Percentiles rank a stretch among this genome's conserved stretches.
Evolutionary conservation across 2,113 vertebrate genomes (phyloP).

Genomic region (Gymnarchus niloticus): DNA sequence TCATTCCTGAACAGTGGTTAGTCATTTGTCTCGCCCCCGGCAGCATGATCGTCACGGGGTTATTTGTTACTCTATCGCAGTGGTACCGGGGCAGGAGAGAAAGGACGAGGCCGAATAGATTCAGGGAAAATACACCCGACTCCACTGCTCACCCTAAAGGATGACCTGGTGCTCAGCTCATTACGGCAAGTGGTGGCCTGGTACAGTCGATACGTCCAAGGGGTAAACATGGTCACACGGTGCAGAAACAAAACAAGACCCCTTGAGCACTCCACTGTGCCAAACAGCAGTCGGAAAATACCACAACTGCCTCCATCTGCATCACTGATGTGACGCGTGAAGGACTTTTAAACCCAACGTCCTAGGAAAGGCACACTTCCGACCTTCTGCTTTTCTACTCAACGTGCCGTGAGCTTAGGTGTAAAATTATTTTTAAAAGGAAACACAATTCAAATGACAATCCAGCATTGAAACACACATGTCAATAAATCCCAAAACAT

Average conservation of each 20-base stretch:
- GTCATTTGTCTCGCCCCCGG: constrained; percentile 4
- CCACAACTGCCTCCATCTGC: neutral
- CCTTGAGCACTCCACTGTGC: neutral
- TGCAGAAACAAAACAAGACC: neutral
- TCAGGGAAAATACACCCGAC: neutral
- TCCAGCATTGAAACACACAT: neutral
- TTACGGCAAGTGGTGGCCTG: neutral
- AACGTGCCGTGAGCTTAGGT: neutral
- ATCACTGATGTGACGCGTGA: neutral
- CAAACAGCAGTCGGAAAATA: neutral
- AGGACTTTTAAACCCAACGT: neutral
- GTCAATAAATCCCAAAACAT: neutral
- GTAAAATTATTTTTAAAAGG: neutral
- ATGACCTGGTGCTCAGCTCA: neutral
- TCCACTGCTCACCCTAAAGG: neutral
- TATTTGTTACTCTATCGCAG: constrained; percentile 22
- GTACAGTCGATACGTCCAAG: neutral
- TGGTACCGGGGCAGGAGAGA: neutral
- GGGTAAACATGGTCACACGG: neutral
- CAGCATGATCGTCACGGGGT: neutral
- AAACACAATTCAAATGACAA: neutral
- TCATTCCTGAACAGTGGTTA: neutral
- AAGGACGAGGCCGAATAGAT: neutral
- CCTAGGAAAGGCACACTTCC: neutral
- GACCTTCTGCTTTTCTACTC: neutral